Base-by-base conservation (phyloP, 2,113 vertebrate genomes). In the Benitochromis conjunctus region DNA sequence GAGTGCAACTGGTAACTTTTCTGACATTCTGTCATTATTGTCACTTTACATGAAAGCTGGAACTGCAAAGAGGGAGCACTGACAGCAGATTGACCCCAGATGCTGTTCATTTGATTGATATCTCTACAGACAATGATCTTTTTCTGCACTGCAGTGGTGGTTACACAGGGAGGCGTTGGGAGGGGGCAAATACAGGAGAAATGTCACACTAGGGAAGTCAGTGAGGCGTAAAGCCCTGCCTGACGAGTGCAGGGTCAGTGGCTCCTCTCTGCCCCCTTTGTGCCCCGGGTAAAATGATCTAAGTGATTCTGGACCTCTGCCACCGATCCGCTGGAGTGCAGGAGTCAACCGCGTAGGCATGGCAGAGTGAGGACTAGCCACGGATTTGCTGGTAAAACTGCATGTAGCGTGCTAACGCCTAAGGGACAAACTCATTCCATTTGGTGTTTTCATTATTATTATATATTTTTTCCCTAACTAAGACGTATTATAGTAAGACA, bases 241-340 rank as follows among this genome's bases (percentile, higher is more conserved):
- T 93, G 94, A 94, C 87, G 91, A 91, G 94, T 80, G 88, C 89
- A 88, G 94, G 94, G 94, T 92, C 94, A 94, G 92, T 95, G 92
- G 94, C 97, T 94, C 92, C 95, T 95, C 88, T 92, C 94, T 96
- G 95, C 94, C 95, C 95, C 92, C 93, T 93, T 31, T 91, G 91
- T 90, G 91, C 93, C 95, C 94, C 94, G 94, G 95, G 96, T 96
- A 96, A 96, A 97, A 97, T 94, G 95, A 97, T 97, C 96, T 97
- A 96, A 97, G 96, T 96, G 96, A 94, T 96, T 96, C 95, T 97
- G 95, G 95, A 95, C 92, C 94, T 18, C 81, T 94, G 95, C 95
- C 96, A 97, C 83, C 8, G 95, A 96, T 94, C 91, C 16, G 95
- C 88, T 93, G 93, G 89, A 92, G 94, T 94, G 92, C 94, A 93